These are phyloP conservation scores for Dendrophyllia cribrosa DNA, from an alignment of 64 coral and sea anemone genomes.

Conservation along the genomic window DNA sequence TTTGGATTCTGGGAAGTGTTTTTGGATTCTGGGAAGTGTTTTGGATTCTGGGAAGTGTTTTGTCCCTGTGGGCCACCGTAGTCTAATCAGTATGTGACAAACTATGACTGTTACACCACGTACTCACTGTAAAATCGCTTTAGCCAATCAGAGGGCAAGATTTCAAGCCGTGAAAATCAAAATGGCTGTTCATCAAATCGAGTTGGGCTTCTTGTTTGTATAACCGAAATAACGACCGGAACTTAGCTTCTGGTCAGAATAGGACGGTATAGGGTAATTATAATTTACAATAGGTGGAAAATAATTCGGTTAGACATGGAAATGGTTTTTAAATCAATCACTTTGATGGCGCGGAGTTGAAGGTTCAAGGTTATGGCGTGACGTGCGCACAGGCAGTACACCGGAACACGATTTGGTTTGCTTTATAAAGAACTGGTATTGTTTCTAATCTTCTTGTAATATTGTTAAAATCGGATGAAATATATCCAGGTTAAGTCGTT, in stretches of 20 bases:
- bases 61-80: too few relatives aligned
- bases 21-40: too few relatives aligned
- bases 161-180: slow-evolving; percentile 58
- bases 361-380: slow-evolving; percentile 3
- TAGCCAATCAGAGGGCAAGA: slow-evolving; percentile 67
- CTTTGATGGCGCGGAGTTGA: not conserved
- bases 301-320: not conserved
- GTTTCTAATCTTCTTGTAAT: not conserved
- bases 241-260: not conserved
- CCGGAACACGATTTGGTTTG: not conserved
- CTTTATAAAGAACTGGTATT: not conserved
- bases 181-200: slow-evolving; percentile 48
- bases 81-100: too few relatives aligned
- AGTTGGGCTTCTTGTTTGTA: slow-evolving; percentile 1
- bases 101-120: too few relatives aligned
- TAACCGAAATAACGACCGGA: slow-evolving; percentile 20
- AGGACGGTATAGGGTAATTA: not conserved
- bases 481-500: not conserved
- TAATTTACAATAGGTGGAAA: not conserved
- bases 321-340: not conserved
- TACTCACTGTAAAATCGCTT: not conserved
- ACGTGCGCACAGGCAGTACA: not conserved
- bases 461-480: slow-evolving; percentile 49
- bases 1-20: too few relatives aligned
- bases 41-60: too few relatives aligned